These are phyloP conservation scores for Papilio demoleus DNA, from an alignment of 2,888 invertebrate species.

Conservation along the genomic window DNA sequence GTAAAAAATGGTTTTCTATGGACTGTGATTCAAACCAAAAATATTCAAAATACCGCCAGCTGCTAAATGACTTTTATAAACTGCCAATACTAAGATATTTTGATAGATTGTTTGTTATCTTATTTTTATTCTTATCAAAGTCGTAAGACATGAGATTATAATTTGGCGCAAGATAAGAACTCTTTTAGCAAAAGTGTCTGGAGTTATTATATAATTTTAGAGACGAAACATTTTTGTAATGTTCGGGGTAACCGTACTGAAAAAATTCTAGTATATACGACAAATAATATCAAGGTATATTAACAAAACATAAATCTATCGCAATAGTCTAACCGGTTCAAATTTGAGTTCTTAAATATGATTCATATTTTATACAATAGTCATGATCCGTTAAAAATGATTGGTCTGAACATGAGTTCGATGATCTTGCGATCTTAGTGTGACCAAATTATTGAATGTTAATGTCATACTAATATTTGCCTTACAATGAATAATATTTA, in stretches of 20 bases:
- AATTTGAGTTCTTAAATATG: not conserved
- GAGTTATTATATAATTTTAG: not conserved
- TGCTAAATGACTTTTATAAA: not conserved
- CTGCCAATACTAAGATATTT: conserved; percentile 7
- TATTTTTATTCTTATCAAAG: conserved; percentile 4
- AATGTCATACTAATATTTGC: not conserved
- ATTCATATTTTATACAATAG: not conserved
- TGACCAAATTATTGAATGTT: conserved; percentile 4
- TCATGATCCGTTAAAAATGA: not conserved
- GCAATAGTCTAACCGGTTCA: not conserved
- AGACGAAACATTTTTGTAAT: not conserved
- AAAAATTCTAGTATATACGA: too few relatives aligned
- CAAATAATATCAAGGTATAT: not conserved
- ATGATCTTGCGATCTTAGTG: conserved; percentile 9
- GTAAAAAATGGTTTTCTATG: not conserved
- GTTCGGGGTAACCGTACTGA: too few relatives aligned
- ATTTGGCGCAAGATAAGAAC: not conserved
- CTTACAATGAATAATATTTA: not conserved
- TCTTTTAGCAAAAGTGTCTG: not conserved
- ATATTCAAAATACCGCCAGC: not conserved
- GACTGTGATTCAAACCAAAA: not conserved
- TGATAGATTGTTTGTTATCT: not conserved
- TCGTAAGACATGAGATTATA: conserved; percentile 11
- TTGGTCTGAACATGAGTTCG: conserved; percentile 17
- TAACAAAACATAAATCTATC: not conserved